Evolutionary conservation across 2,888 invertebrate species (phyloP).

Genomic region (Nymphalis polychloros): DNA sequence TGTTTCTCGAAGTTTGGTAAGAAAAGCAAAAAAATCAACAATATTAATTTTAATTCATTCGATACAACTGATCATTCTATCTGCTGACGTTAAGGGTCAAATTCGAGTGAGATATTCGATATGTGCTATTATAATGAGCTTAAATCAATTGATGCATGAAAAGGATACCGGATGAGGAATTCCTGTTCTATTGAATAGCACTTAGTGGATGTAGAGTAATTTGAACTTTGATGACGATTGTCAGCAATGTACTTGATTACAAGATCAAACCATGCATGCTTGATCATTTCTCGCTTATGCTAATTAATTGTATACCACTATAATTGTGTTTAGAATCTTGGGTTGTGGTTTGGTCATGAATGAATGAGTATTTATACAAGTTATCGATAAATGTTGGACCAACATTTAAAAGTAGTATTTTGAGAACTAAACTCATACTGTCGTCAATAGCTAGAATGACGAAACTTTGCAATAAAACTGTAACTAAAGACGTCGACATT

Average conservation of each 20-base stretch:
- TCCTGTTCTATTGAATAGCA: neutral
- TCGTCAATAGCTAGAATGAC: too few species aligned
- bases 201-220: slow-evolving; percentile 6
- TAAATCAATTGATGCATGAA: slow-evolving; percentile 8
- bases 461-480: too few species aligned
- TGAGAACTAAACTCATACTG: too few species aligned
- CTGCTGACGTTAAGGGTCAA: neutral
- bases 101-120: neutral
- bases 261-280: slow-evolving; percentile 7
- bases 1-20: too few species aligned
- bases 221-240: slow-evolving; percentile 5
- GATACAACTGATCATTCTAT: neutral
- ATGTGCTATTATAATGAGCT: neutral
- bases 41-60: neutral
- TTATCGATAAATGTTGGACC: too few species aligned
- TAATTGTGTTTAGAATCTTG: neutral
- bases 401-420: too few species aligned
- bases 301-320: slow-evolving; percentile 6
- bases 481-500: too few species aligned
- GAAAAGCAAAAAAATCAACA: too few species aligned
- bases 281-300: slow-evolving; percentile 11
- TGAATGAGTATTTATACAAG: neutral
- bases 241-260: slow-evolving; percentile 12
- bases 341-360: too few species aligned
- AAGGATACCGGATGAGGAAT: slow-evolving; percentile 7